A percentile compares a stretch with the other conserved stretches of the same genome.
These are phyloP conservation scores for Andrena dorsata DNA, from an alignment of 2,888 invertebrate species.

Conservation along the genomic window DNA sequence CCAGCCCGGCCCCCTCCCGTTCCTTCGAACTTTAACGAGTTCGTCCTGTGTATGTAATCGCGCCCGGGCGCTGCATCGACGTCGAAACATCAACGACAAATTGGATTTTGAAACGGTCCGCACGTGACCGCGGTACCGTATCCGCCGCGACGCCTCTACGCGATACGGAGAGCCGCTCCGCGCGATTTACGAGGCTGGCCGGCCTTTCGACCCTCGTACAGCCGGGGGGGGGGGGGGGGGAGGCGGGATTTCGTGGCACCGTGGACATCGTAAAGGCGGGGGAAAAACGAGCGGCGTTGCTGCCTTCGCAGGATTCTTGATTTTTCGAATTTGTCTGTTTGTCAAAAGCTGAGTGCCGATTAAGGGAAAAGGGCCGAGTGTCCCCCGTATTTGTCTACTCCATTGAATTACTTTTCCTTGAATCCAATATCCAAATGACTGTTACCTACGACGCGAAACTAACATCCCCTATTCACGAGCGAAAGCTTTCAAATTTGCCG, in stretches of 20 bases:
- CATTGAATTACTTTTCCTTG: neutral
- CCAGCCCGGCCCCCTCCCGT: constrained; percentile 1
- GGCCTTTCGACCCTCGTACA: neutral
- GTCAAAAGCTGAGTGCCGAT: neutral
- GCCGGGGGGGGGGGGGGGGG: neutral
- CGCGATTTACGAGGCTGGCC: constrained; percentile 45
- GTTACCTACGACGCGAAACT: neutral
- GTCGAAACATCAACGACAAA: constrained; percentile 65
- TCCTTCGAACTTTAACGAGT: constrained; percentile 66
- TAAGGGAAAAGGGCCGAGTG: neutral
- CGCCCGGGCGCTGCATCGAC: constrained; percentile 38
- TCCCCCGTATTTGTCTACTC: no score
- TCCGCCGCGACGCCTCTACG: constrained; percentile 27
- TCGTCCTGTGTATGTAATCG: constrained; percentile 62
- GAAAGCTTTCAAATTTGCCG: neutral
- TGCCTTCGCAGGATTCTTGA: no score
- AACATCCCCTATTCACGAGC: constrained; percentile 3
- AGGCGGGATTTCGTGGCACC: neutral
- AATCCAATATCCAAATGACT: constrained; percentile 13
- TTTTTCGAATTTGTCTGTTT: neutral
- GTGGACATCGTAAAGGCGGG: constrained; percentile 17
- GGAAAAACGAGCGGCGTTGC: neutral
- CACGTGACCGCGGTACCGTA: constrained; percentile 64
- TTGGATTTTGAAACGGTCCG: constrained; percentile 67
- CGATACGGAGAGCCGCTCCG: constrained; percentile 34